phyloP scores from a whole-genome alignment of 2,797 vertebrate species.

The Oophaga sylvatica region DNA sequence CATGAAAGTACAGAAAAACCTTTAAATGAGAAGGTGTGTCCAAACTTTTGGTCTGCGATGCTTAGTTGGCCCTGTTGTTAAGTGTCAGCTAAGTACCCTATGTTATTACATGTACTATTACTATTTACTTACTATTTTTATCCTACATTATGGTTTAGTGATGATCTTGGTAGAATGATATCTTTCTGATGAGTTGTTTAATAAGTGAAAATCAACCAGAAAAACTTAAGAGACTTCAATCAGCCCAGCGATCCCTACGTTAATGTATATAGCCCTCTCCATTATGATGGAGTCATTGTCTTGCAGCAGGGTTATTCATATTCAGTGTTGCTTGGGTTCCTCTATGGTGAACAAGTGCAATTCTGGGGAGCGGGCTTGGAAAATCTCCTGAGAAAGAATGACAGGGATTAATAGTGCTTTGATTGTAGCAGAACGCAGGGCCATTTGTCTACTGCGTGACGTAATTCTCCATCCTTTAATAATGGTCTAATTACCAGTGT shows the following conservation, averaged over 20 bases:
- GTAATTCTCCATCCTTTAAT: conserved; percentile 15
- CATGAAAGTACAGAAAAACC: too few species aligned
- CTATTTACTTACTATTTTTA: too few species aligned
- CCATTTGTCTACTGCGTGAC: conserved; percentile 27
- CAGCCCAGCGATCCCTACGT: background rate
- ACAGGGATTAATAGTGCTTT: conserved; percentile 9
- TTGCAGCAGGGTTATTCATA: background rate
- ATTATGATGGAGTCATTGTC: background rate
- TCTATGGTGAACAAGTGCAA: background rate
- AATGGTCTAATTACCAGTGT: conserved; percentile 32
- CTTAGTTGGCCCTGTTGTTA: too few species aligned
- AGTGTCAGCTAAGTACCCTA: too few species aligned
- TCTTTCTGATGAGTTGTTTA: background rate
- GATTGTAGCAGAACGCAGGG: background rate
- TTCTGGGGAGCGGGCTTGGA: background rate
- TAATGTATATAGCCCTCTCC: background rate
- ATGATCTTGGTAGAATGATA: background rate
- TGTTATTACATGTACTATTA: too few species aligned
- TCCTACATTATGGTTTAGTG: background rate
- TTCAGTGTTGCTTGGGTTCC: background rate
- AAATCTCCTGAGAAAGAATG: conserved; percentile 24
- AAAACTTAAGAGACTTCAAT: too few species aligned
- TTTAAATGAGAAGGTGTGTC: too few species aligned
- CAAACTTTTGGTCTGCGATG: too few species aligned
- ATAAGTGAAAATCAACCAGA: too few species aligned